Evolutionary conservation across 2,113 vertebrate species (phyloP).

Genomic region (Euleptes europaea): DNA sequence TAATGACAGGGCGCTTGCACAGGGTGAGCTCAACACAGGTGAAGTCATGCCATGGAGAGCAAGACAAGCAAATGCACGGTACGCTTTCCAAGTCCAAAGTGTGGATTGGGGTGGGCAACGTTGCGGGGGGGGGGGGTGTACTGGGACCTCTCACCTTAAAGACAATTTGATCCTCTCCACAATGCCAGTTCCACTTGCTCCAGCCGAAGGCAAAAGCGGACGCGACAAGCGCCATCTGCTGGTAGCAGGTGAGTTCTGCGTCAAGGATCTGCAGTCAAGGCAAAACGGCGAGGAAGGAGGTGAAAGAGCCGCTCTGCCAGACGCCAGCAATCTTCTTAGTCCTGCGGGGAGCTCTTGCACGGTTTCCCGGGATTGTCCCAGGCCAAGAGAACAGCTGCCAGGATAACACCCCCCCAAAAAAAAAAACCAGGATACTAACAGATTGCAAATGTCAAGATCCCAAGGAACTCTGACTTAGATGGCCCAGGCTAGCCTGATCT

Average conservation of each 20-base stretch:
- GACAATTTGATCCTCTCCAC: constrained; percentile 74
- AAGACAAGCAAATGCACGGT: too few species aligned
- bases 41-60: too few species aligned
- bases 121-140: accelerated
- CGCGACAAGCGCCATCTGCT: constrained; percentile 87
- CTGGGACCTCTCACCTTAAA: constrained; percentile 78
- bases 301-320: background rate
- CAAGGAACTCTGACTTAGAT: background rate
- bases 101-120: too few species aligned
- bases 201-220: constrained; percentile 83
- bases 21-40: too few species aligned
- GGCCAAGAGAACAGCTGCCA: background rate
- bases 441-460: too few species aligned
- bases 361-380: background rate
- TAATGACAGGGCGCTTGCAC: too few species aligned
- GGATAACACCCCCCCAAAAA: too few species aligned
- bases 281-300: background rate
- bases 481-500: too few species aligned
- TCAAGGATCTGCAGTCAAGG: constrained; percentile 70
- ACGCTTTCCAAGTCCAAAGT: too few species aligned
- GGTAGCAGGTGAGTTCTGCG: constrained; percentile 80
- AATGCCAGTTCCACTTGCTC: constrained; percentile 89
- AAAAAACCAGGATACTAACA: background rate
- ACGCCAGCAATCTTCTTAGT: too few species aligned
- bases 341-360: too few species aligned